Evolutionary conservation across 2,797 vertebrate genomes (phyloP), one percentile per base, ranked within the genome.

Genomic region (Garrulus glandarius): DNA sequence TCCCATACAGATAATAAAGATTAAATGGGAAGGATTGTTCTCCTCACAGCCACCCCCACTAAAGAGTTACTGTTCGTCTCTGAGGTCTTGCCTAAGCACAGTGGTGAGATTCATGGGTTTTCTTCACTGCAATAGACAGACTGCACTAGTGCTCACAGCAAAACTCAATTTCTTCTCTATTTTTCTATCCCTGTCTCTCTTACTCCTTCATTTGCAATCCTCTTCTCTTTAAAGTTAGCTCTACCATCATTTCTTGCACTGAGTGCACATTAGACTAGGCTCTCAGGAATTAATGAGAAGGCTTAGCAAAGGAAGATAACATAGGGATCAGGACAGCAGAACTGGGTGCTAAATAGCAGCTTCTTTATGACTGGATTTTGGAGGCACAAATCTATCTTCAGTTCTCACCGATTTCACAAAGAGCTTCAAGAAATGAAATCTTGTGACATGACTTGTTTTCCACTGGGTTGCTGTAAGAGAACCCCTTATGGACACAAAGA

Each of bases 401-500:
- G 6, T 47, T 89, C 61, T 88, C 46, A 32, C 21, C 14, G 13
- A 74, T 68, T 90, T 75, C n/a, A 69, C 4, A 2, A 47, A 78
- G 13, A 76, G 6, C 72, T 84, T 81, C 68, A 85, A 72, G 61
- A 90, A 84, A 57, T 2, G 1, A 36, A 57, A 15, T 57, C 61
- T 26, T 37, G 34, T 39, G 49, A 43, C 22, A 6, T 2, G 1
- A 49, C 6, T 26, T 71, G 8, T 61, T 83, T 81, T 36, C n/a
- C 19, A 37, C 59, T 3, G 0, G 11, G 15, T 55, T 61, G 22
- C 39, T 59, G 19, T 15, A 50, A 72, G 32, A 68, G 20, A 84
- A 63, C 0, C 0, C 10, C 17, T 0, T 0, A 32, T 36, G 13
- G 26, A 69, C 29, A 52, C 52, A 68, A 90, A 30, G 18, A 34